Percentiles rank a stretch among this genome's conserved stretches.
Evolutionary conservation across 2,113 vertebrate species (phyloP).

Genomic region (Xiphophorus maculatus): DNA sequence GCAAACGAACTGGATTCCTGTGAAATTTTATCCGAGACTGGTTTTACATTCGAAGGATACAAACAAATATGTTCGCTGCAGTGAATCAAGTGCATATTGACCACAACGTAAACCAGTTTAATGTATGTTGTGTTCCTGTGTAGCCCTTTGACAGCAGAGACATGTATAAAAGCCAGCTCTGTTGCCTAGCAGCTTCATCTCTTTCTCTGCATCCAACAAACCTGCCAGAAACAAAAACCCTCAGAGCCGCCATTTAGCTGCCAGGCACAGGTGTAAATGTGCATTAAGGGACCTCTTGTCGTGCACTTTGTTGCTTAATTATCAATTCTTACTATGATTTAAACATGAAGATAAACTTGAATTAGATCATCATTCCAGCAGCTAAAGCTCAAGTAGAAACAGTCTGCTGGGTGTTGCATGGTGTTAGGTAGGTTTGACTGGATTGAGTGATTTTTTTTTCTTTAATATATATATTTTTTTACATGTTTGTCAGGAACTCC

Average conservation of each 20-base stretch:
- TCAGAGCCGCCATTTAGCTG: constrained; percentile 30
- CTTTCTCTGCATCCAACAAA: constrained; percentile 14
- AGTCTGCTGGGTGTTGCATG: background rate
- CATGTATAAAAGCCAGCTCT: background rate
- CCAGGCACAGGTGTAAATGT: constrained; percentile 31
- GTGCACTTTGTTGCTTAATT: constrained; percentile 14
- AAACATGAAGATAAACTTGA: background rate
- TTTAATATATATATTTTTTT: too few species aligned
- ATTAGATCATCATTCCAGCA: constrained; percentile 1
- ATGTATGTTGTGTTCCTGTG: constrained; percentile 13
- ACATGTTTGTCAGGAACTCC: background rate
- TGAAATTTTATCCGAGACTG: too few species aligned
- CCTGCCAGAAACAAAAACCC: constrained; percentile 1
- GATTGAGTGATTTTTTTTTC: background rate
- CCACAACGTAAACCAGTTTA: constrained; percentile 14
- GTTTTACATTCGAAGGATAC: too few species aligned
- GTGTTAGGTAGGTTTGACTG: background rate
- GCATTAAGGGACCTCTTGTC: constrained; percentile 11
- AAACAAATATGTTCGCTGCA: background rate
- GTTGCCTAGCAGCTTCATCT: constrained; percentile 33
- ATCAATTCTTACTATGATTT: constrained; percentile 5
- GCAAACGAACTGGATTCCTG: too few species aligned
- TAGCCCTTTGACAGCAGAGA: constrained; percentile 9
- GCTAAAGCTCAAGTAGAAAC: constrained; percentile 5
- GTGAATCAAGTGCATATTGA: background rate